Evolutionary conservation across 2,888 invertebrate genomes (phyloP), one percentile per base, ranked within the genome.

Genomic region (Pheosia gnoma): DNA sequence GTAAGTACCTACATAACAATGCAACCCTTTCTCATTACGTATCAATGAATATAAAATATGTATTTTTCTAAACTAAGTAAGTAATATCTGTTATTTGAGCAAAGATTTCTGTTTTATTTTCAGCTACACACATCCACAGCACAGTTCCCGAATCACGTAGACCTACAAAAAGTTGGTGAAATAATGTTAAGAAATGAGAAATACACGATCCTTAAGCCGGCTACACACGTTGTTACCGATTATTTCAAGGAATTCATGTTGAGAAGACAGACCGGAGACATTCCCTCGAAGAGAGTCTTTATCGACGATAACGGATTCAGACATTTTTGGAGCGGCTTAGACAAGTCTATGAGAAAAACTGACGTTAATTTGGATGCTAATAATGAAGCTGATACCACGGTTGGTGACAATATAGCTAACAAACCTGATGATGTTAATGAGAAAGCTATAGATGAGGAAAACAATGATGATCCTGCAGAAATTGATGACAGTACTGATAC

Each of bases 271-370:
- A 78, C 65, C 8, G n/a, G 2, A 6, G 25, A 60, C 0, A 9
- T 59, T 43, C 62, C 68, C 10, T 57, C 56, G 3, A 59, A 63
- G 39, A 79, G 79, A 62, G 45, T 89, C 10, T 87, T 85, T 60
- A 59, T 90, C 1, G 91, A 91, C 59, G 71, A 77, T 6, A 86
- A 89, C 62, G 89, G 91, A 0, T 81, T 89, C 3, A 77, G 88
- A 63, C 91, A 91, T 73, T 74, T 66, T 39, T 92, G 92, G 92
- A 75, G 70, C 58, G 80, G 81, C 3, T 73, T 4, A 7, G 38
- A 58, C 56, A 79, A 68, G 65, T 70, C 25, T 25, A 25, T 81
- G 7, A 78, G 85, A 60, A 86, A 84, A 67, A 66, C 80, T 52
- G 74, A 76, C n/a, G 60, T 13, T 55, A 43, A 60, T 57, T 59